A percentile compares a stretch with the other conserved stretches of the same genome.
Conservation (phyloP, 1,140 invertebrate genomes). For the Cydia amplana region DNA sequence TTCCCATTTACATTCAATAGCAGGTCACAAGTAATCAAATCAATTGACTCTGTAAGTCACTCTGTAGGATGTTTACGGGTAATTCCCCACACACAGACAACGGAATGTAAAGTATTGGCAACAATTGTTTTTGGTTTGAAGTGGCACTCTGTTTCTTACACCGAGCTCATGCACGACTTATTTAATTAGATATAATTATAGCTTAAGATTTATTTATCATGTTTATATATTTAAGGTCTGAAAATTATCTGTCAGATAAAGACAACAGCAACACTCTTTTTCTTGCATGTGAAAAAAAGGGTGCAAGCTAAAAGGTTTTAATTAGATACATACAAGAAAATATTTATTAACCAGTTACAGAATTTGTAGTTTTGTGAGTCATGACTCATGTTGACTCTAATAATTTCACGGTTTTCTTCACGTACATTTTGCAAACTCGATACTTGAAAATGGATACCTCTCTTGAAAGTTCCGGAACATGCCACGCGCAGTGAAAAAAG, state of each 20-base stretch:
- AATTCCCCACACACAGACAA: neutral
- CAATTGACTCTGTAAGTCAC: neutral
- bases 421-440: no score
- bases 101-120: neutral
- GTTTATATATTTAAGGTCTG: neutral
- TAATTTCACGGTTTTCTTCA: no score
- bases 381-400: no score
- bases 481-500: neutral
- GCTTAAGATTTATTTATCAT: conserved; percentile 9
- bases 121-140: conserved; percentile 19
- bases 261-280: neutral
- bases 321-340: neutral
- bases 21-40: neutral
- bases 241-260: neutral
- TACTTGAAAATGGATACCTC: no score
- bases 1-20: neutral
- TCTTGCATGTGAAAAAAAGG: conserved; percentile 1
- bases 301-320: neutral
- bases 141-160: conserved; percentile 31
- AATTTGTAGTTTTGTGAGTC: no score
- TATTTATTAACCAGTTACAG: no score
- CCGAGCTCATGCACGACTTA: conserved; percentile 27
- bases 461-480: no score
- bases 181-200: conserved; percentile 20
- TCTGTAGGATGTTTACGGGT: neutral